A percentile compares a stretch with the other conserved stretches of the same genome.
Conservation (phyloP, 1,140 invertebrate species). For the Sminthurides bifidus region DNA sequence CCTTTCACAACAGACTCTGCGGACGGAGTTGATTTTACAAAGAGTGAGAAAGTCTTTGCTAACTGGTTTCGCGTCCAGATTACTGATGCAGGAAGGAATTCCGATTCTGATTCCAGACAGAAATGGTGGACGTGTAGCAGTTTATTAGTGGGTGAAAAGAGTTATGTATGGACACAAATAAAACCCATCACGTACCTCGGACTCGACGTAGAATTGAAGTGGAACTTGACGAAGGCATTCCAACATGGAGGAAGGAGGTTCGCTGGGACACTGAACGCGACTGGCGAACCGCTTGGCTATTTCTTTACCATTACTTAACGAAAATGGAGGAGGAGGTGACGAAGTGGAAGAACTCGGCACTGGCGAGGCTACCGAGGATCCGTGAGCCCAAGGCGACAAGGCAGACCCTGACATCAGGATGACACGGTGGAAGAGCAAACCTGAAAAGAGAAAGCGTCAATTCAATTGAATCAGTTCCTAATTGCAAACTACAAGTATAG, state of each 20-base stretch:
- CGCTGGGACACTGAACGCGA: constrained; percentile 23
- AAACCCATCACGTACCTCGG: constrained; percentile 31
- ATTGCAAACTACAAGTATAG: too few relatives aligned
- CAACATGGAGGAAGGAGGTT: constrained; percentile 30
- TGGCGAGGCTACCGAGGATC: constrained; percentile 78
- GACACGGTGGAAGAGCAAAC: constrained; percentile 79
- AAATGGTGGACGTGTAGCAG: too few relatives aligned
- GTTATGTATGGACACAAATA: too few relatives aligned
- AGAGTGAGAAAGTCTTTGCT: too few relatives aligned
- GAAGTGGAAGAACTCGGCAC: background rate
- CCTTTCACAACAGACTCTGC: too few relatives aligned
- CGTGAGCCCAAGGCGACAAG: constrained; percentile 85
- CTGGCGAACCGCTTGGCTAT: constrained; percentile 28
- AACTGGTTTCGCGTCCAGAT: too few relatives aligned
- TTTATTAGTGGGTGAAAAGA: too few relatives aligned
- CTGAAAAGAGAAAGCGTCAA: constrained; percentile 36
- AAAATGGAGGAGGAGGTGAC: constrained; percentile 81
- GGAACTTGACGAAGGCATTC: constrained; percentile 30
- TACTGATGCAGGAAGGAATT: too few relatives aligned
- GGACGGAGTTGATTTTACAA: too few relatives aligned
- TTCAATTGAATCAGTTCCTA: too few relatives aligned
- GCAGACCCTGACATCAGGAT: constrained; percentile 91
- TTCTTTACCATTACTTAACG: constrained; percentile 29
- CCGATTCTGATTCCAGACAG: too few relatives aligned
- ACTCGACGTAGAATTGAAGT: constrained; percentile 28